These are phyloP conservation scores for Hirtodrosophila duncani DNA, from an alignment of 2,888 invertebrate species.

Conservation along the genomic window DNA sequence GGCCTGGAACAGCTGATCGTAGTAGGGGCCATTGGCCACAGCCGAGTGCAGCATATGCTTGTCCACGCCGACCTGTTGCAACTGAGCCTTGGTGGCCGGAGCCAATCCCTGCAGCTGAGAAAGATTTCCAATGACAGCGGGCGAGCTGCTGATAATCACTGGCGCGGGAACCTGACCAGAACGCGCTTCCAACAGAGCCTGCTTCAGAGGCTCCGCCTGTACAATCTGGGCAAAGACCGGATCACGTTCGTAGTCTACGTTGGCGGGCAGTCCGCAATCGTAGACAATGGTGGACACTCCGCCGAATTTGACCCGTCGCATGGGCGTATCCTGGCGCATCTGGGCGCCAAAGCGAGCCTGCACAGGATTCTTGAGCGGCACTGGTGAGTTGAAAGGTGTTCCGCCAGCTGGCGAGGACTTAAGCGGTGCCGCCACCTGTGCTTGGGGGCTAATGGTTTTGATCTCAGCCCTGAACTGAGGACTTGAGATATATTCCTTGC, in stretches of 20 bases:
- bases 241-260: constrained; percentile 75
- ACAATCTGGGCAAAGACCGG: constrained; percentile 74
- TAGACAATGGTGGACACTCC: constrained; percentile 67
- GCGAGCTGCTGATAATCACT: constrained; percentile 37
- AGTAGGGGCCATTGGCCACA: constrained; percentile 81
- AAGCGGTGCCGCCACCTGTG: constrained; percentile 23
- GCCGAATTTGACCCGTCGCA: constrained; percentile 76
- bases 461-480: constrained; percentile 81
- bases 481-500: constrained; percentile 81
- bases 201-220: constrained; percentile 72
- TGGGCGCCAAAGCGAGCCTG: constrained; percentile 68
- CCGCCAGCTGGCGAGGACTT: constrained; percentile 39
- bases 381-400: constrained; percentile 73
- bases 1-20: constrained; percentile 81
- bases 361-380: constrained; percentile 68
- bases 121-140: constrained; percentile 73
- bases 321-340: constrained; percentile 77
- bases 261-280: constrained; percentile 73
- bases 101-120: constrained; percentile 78
- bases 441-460: constrained; percentile 76
- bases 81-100: constrained; percentile 77
- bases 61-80: constrained; percentile 80
- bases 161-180: constrained; percentile 30
- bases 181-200: constrained; percentile 58
- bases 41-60: constrained; percentile 81